Percentiles rank a stretch among this genome's conserved stretches.
Conservation (phyloP, 2,888 invertebrate species). For the Erebia aethiops region DNA sequence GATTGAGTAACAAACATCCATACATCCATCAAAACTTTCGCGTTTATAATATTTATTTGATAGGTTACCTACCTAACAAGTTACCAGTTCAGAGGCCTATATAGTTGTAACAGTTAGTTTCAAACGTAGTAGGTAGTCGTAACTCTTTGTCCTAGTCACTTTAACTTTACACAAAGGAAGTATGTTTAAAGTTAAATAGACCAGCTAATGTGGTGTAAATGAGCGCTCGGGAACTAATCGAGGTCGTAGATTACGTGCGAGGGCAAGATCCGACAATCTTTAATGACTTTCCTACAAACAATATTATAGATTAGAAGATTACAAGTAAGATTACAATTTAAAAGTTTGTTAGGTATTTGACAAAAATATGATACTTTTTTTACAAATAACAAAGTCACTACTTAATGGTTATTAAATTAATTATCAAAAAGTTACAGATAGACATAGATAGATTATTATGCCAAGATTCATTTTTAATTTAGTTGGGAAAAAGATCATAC, state of each 20-base stretch:
- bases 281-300: conserved; percentile 52
- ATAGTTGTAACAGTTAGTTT: background rate
- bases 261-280: conserved; percentile 52
- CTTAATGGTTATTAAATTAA: background rate
- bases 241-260: conserved; percentile 56
- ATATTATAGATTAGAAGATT: conserved; percentile 20
- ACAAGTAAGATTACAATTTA: background rate
- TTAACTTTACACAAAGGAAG: no score
- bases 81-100: no score
- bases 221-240: conserved; percentile 57
- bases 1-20: no score
- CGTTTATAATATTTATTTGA: no score
- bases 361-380: background rate
- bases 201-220: conserved; percentile 60
- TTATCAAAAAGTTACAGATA: background rate
- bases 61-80: no score
- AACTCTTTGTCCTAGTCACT: background rate
- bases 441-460: no score
- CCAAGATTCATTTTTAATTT: no score
- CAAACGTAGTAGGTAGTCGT: no score
- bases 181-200: conserved; percentile 15
- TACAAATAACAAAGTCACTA: background rate
- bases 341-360: background rate
- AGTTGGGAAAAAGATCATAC: no score
- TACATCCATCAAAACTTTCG: no score